Evolutionary conservation across 1,140 invertebrate genomes (phyloP).

Genomic region (Solen grandis): DNA sequence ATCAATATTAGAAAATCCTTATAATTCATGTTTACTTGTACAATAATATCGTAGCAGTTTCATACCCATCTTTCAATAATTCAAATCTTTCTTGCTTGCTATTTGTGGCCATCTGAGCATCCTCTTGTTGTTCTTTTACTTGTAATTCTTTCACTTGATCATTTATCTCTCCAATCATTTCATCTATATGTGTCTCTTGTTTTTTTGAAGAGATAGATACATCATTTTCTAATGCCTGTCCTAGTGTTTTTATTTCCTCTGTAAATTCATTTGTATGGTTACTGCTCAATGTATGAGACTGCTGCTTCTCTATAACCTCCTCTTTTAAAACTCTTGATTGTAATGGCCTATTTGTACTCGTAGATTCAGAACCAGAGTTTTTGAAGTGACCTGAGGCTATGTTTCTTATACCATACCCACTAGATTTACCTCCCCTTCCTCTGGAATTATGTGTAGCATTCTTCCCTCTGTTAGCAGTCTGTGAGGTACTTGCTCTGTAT

Average conservation of each 20-base stretch:
- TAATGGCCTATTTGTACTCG: neutral
- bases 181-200: neutral
- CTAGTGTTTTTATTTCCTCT: neutral
- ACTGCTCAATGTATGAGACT: neutral
- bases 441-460: slow-evolving; percentile 2
- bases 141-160: neutral
- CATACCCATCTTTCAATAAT: slow-evolving; percentile 31
- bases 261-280: neutral
- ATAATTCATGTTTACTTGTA: too few relatives aligned
- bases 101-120: neutral
- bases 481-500: slow-evolving; percentile 37
- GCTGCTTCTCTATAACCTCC: neutral
- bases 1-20: too few relatives aligned
- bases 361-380: neutral
- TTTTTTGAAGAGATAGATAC: neutral
- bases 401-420: neutral
- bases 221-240: neutral
- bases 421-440: neutral
- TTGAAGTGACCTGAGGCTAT: neutral
- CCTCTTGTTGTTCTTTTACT: neutral
- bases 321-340: neutral
- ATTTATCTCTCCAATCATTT: neutral
- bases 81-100: neutral
- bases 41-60: too few relatives aligned
- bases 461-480: neutral